These are phyloP conservation scores for Bombus affinis DNA, from an alignment of 1,140 invertebrate genomes.

Conservation along the genomic window DNA sequence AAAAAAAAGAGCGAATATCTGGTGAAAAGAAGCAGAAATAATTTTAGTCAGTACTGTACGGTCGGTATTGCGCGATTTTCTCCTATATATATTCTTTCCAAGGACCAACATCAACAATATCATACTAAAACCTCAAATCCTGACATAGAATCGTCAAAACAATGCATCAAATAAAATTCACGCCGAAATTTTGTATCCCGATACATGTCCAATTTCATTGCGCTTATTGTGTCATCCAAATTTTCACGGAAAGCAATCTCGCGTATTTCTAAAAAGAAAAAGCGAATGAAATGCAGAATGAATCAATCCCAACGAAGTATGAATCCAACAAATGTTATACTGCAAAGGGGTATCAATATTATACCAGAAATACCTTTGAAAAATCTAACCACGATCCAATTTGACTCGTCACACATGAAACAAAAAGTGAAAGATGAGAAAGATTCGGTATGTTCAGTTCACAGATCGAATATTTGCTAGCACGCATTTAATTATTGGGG, in stretches of 20 bases:
- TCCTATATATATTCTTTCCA: too few species aligned
- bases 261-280: not conserved
- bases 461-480: constrained; percentile 2
- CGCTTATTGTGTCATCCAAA: not conserved
- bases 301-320: not conserved
- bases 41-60: too few species aligned
- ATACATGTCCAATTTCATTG: not conserved
- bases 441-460: too few species aligned
- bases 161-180: not conserved
- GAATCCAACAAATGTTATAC: not conserved
- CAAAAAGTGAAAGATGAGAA: not conserved
- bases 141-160: not conserved
- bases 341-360: not conserved
- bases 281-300: not conserved
- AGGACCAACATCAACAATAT: not conserved
- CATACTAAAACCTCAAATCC: not conserved
- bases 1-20: too few species aligned
- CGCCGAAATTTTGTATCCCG: not conserved
- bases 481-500: constrained; percentile 63
- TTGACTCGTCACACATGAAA: not conserved
- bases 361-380: not conserved
- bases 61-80: too few species aligned
- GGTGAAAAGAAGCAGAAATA: too few species aligned
- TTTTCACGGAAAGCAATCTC: not conserved
- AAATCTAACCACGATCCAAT: not conserved